Conservation (phyloP, 2,113 vertebrate species). For the Dendropsophus ebraccatus region DNA sequence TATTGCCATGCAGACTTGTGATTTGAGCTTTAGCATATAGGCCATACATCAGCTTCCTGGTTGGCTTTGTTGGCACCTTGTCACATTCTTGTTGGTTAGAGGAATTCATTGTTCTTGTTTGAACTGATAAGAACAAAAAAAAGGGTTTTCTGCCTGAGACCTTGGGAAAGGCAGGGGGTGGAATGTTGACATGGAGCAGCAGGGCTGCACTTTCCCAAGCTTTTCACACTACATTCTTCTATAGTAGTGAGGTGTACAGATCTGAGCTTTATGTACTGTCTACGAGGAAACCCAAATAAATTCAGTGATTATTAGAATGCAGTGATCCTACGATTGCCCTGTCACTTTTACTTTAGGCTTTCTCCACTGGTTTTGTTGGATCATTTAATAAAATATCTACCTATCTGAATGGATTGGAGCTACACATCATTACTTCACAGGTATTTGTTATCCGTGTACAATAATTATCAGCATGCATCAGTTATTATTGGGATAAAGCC, state of each 20-base stretch:
- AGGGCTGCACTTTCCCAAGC: conserved; percentile 72
- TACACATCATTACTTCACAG: too few relatives aligned
- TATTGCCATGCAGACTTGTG: conserved; percentile 67
- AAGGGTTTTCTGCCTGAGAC: conserved; percentile 76
- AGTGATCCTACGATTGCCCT: not conserved
- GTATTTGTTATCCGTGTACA: too few relatives aligned
- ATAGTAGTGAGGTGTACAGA: conserved; percentile 59
- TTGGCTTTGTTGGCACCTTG: conserved; percentile 83
- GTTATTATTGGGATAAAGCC: too few relatives aligned
- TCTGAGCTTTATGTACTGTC: conserved; percentile 21
- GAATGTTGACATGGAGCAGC: conserved; percentile 71
- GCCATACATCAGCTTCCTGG: conserved; percentile 81
- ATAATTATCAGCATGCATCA: too few relatives aligned
- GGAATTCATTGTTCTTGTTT: conserved; percentile 85
- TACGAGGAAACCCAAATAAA: not conserved
- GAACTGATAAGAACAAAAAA: conserved; percentile 83
- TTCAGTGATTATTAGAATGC: not conserved
- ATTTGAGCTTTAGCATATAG: conserved; percentile 71
- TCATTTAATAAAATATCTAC: too few relatives aligned
- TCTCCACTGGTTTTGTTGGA: not conserved
- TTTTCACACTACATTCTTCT: conserved; percentile 59
- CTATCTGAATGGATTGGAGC: too few relatives aligned
- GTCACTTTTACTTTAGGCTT: not conserved
- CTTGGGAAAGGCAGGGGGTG: conserved; percentile 76
- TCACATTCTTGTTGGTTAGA: conserved; percentile 79